These are phyloP conservation scores for Aspidoscelis tigris DNA, from an alignment of 2,113 vertebrate genomes.

Conservation along the genomic window DNA sequence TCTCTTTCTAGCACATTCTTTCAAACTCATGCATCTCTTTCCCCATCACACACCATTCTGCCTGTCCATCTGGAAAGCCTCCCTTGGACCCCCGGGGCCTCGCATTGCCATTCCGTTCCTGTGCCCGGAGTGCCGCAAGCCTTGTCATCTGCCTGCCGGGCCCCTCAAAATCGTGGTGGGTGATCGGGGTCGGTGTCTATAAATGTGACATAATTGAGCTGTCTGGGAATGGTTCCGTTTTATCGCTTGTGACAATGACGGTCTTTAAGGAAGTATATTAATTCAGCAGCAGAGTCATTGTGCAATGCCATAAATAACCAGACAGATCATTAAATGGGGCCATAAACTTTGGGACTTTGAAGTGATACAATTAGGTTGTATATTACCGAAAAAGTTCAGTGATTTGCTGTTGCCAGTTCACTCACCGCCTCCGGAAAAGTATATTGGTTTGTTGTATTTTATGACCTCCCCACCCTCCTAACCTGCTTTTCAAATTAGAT, in stretches of 20 bases:
- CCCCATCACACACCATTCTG: background rate
- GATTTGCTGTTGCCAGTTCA: constrained; percentile 60
- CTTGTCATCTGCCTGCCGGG: background rate
- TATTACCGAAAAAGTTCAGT: constrained; percentile 77
- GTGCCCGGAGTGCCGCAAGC: background rate
- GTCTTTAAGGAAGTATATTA: constrained; percentile 83
- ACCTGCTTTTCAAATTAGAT: background rate
- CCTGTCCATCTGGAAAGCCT: background rate
- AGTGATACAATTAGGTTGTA: constrained; percentile 80
- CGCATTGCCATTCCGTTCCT: background rate
- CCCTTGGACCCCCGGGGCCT: background rate
- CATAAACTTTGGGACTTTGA: constrained; percentile 80
- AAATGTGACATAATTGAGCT: constrained; percentile 75
- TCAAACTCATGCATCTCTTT: background rate
- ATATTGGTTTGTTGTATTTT: background rate
- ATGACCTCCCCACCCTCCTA: constrained; percentile 3
- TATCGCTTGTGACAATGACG: constrained; percentile 78
- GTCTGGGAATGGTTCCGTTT: constrained; percentile 74
- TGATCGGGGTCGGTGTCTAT: constrained; percentile 56
- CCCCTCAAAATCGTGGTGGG: rapidly evolving
- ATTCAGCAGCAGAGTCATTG: constrained; percentile 79
- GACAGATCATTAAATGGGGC: constrained; percentile 82
- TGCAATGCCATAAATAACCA: constrained; percentile 79
- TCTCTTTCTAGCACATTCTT: background rate
- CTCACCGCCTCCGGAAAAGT: constrained; percentile 35